Base-by-base conservation (phyloP, 2,888 invertebrate species). In the Tipula vernalis region DNA sequence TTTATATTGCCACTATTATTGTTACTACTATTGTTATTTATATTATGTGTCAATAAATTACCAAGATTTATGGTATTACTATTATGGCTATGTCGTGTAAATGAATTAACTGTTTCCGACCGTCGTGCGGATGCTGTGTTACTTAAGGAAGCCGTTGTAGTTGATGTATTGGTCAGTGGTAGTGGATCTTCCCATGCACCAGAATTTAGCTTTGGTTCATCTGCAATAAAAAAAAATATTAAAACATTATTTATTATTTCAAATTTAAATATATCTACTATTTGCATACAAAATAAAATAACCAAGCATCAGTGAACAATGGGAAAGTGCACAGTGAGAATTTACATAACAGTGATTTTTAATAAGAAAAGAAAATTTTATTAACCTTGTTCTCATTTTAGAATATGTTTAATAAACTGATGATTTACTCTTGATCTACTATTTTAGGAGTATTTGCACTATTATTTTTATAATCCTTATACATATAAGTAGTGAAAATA, bases 181-280 rank as follows among this genome's bases (percentile, higher is more conserved):
- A 90, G 87, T 86, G 94, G 93, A 91, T 96, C 96, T 92, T 96
- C 96, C 96, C 96, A 96, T 90, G 95, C 94, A 91, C 95, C 95
- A 88, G 95, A 94, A 91, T 94, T 94, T 91, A 95, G 92, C 92
- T 91, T 95, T 90, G 95, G 95, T 92, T 96, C 96, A 95, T 96
- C 96, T 96, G 93, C 28, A 92, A 91, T 88, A 89, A 89, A 88
- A 39, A 39, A 87, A 86, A 44, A 18, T 44, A 41, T 85, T 85
- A 15, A 36, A 39, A 39, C 4, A 15, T 39, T 15, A 15, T 10
- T 41, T 85, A 0, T 39, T 0, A 39, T 41, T 41, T 41, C 44
- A n/a, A 36, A 36, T 83, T 36, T 83, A 36, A 84, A 84, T 39
- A 39, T 41, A n/a, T 84, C 6, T 36, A 71, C 12, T 28, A 71